Evolutionary conservation across 2,888 invertebrate genomes (phyloP).

Genomic region (Gasteruption jaculator): DNA sequence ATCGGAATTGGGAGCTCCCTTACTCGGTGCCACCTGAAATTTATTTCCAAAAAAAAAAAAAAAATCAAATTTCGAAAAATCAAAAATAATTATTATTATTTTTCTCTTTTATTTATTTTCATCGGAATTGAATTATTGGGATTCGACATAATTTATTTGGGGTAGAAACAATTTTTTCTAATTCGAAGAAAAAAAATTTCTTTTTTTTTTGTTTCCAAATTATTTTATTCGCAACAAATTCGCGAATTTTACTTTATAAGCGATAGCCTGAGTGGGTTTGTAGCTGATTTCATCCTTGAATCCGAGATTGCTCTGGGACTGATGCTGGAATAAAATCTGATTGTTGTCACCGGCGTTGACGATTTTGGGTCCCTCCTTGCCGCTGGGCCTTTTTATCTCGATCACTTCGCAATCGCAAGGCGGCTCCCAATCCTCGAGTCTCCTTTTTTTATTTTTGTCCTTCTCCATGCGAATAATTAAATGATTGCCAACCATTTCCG

Average conservation of each 20-base stretch:
- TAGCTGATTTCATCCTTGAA: constrained; percentile 26
- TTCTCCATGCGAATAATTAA: constrained; percentile 63
- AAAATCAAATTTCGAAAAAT: constrained; percentile 1
- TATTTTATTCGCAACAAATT: neutral
- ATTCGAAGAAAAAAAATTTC: neutral
- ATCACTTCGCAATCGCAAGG: constrained; percentile 41
- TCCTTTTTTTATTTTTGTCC: constrained; percentile 51
- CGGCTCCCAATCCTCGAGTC: constrained; percentile 35
- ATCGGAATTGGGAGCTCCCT: constrained; percentile 22
- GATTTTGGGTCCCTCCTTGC: constrained; percentile 37
- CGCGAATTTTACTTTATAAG: constrained; percentile 35
- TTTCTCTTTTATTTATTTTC: too few species aligned
- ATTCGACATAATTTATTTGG: too few species aligned
- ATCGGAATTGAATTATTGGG: too few species aligned
- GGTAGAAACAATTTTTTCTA: too few species aligned
- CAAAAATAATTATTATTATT: neutral
- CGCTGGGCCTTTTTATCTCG: constrained; percentile 39
- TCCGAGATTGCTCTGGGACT: constrained; percentile 27
- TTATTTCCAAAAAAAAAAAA: neutral
- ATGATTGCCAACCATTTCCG: constrained; percentile 63
- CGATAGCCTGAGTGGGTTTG: constrained; percentile 33
- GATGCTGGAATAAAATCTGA: constrained; percentile 40
- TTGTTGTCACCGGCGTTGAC: constrained; percentile 38
- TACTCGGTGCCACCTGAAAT: constrained; percentile 23
- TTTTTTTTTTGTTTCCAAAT: neutral